Evolutionary conservation across 2,888 invertebrate genomes (phyloP), one percentile per base, ranked within the genome.

Genomic region (Itoplectis maculator): DNA sequence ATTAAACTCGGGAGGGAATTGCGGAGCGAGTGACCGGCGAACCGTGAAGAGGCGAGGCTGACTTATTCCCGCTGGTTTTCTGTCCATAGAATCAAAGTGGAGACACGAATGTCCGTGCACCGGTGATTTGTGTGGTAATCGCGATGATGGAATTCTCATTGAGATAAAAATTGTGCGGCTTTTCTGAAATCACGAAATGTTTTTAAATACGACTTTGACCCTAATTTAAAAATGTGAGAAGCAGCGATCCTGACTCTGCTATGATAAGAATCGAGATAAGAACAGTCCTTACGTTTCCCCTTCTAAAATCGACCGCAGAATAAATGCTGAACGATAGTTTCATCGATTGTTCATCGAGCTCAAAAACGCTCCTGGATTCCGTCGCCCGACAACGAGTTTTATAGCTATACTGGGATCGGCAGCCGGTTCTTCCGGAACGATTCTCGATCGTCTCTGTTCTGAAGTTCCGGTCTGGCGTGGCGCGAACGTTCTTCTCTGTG

Each of bases 351-450:
- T 56, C n/a, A 56, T 5, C 20, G 23, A 13, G 20, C 56, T 42
- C 40, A 45, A 15, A 59, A 47, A 2, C 29, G 3, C 29, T 18
- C n/a, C 15, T 47, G 45, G 7, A 9, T 29, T 35, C 8, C 59
- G 85, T 84, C 78, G 84, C 56, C 47, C 68, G 23, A 86, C 87
- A 89, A 90, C 88, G 86, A 86, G n/a, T n/a, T n/a, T n/a, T n/a
- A n/a, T n/a, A n/a, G n/a, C n/a, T n/a, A n/a, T n/a, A n/a, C n/a
- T n/a, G 83, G 82, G 84, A 88, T 88, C 87, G 87, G 84, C 84
- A 81, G 84, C 80, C 82, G 76, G 74, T 88, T 87, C 88, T 88
- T 88, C 88, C 89, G 88, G 88, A 88, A 88, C 87, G 87, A 87
- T 85, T 86, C 87, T 83, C 82, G 80, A 83, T 86, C 82, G 84